Evolutionary conservation across 1,140 invertebrate genomes (phyloP).

Genomic region (Cecropterus lyciades): DNA sequence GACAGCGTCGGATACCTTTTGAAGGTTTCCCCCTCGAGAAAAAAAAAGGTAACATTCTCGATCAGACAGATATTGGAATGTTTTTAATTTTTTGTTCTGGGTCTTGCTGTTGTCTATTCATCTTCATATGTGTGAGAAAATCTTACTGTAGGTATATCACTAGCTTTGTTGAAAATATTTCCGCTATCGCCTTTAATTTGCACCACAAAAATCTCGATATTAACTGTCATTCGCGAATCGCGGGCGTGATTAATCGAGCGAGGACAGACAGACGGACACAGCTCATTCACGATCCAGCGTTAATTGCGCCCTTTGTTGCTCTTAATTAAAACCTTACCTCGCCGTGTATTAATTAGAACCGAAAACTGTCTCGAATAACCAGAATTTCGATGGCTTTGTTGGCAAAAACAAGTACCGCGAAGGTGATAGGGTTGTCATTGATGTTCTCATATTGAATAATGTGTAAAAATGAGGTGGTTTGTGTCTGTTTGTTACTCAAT

Average conservation of each 20-base stretch:
- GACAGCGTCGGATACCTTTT: too few species aligned
- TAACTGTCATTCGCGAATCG: conserved; percentile 71
- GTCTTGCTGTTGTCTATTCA: too few species aligned
- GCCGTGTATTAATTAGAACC: conserved; percentile 26
- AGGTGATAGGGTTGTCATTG: conserved; percentile 8
- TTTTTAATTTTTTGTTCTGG: too few species aligned
- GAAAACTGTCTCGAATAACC: conserved; percentile 26
- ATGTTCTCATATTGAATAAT: too few species aligned
- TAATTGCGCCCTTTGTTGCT: conserved; percentile 45
- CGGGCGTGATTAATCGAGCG: conserved; percentile 61
- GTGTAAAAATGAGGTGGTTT: too few species aligned
- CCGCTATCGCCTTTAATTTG: conserved; percentile 18
- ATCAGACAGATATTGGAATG: too few species aligned
- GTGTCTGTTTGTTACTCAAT: too few species aligned
- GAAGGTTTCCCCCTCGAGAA: too few species aligned
- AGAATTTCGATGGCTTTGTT: conserved; percentile 17
- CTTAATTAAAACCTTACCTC: conserved; percentile 30
- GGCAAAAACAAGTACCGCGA: conserved; percentile 3
- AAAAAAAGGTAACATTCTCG: too few species aligned
- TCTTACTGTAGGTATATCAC: too few species aligned
- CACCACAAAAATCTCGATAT: conserved; percentile 44
- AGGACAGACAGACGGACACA: conserved; percentile 46
- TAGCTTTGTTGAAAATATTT: background rate
- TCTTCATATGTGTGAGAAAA: too few species aligned
- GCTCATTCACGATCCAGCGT: conserved; percentile 28